Evolutionary conservation across 2,797 vertebrate species (phyloP).

Genomic region (Halcyon leucocephala): DNA sequence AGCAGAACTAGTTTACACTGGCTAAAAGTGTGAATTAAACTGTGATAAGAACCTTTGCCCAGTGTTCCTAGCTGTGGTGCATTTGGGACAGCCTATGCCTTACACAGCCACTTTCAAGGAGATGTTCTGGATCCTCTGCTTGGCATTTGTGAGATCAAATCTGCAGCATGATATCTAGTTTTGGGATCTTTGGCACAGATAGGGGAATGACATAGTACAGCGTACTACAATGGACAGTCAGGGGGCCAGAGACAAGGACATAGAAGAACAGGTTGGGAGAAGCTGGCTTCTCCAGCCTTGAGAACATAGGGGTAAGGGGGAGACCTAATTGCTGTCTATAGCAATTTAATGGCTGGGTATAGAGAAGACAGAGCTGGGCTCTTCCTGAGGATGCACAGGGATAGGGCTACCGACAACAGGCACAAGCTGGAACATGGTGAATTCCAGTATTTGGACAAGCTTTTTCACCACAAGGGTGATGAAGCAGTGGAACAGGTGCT

Average conservation of each 20-base stretch:
- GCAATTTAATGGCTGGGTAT: background rate
- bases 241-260: background rate
- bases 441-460: constrained; percentile 1
- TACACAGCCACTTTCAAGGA: background rate
- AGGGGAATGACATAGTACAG: background rate
- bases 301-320: background rate
- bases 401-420: background rate
- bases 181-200: background rate
- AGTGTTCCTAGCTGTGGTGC: background rate
- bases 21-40: background rate
- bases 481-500: background rate
- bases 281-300: background rate
- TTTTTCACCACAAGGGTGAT: background rate
- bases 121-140: background rate
- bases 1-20: background rate
- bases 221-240: background rate
- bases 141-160: background rate
- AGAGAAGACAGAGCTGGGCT: background rate
- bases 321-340: background rate
- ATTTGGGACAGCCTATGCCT: background rate
- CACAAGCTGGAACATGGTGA: constrained; percentile 10
- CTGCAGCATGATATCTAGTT: background rate
- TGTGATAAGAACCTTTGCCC: background rate
- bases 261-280: background rate
- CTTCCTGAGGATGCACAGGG: background rate